Base-by-base conservation (phyloP, 2,113 vertebrate genomes). In the Elgaria multicarinata region DNA sequence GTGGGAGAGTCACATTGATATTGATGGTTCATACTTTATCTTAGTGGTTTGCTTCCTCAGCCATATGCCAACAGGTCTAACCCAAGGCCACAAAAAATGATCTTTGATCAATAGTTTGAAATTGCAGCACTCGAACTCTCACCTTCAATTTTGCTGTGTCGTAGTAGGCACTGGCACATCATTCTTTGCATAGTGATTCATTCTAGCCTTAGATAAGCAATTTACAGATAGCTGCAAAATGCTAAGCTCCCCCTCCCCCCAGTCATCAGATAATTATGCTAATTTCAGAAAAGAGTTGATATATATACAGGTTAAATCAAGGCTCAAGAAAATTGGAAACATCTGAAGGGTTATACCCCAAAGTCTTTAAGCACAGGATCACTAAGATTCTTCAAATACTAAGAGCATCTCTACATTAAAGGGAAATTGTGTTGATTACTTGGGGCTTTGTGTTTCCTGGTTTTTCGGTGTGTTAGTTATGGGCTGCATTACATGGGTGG, bases 61-160 rank as follows among this genome's bases (percentile, higher is more conserved):
- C 92, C 66, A 26, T 83, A 92, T 90, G 88, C 80, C 90, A 91
- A 87, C 39, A 87, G 46, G 75, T 94, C 93, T 95, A 95, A 94
- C 83, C 24, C 85, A 92, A 84, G 86, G 67, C 72, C 95, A 89
- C 74, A 90, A 94, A 92, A 95, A 94, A 94, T 95, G 96, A 95
- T 90, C 90, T 90, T 90, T 95, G 95, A 96, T 96, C 95, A 95
- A 96, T 95, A 94, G 69, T 90, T 92, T 96, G 94, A 95, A 96
- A 96, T 96, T 96, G 94, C 89, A 95, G 87, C 77, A 87, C 92
- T 96, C 95, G 92, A 96, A 95, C 91, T 94, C 94, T 92, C 93
- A 93, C 93, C 92, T 95, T 96, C 95, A 93, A 94, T 95, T 96
- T 72, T 96, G 75, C 93, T 93, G 82, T 91, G 90, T 44, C 92